A percentile compares a stretch with the other conserved stretches of the same genome.
These are phyloP conservation scores for Gopherus flavomarginatus DNA, from an alignment of 2,113 vertebrate species.

Conservation along the genomic window DNA sequence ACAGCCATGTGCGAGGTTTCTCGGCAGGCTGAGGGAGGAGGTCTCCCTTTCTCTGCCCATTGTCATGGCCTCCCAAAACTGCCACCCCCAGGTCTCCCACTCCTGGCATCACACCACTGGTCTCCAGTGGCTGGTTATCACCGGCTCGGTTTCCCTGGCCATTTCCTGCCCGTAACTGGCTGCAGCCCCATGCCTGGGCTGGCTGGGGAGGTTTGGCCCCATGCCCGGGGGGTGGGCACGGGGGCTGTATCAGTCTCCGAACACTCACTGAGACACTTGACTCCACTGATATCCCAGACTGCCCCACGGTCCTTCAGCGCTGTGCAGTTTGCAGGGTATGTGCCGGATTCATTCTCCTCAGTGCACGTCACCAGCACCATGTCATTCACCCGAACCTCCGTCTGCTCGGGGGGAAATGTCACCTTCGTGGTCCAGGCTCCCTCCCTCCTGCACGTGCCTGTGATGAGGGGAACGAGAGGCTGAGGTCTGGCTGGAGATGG, in stretches of 20 bases:
- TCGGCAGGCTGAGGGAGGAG: too few species aligned
- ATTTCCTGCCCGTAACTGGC: too few species aligned
- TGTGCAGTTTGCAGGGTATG: background rate
- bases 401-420: background rate
- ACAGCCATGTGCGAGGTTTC: too few species aligned
- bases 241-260: background rate
- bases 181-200: background rate
- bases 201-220: background rate
- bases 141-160: too few species aligned
- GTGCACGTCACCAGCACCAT: background rate
- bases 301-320: background rate
- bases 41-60: too few species aligned
- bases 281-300: background rate
- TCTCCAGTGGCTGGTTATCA: too few species aligned
- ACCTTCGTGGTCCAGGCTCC: background rate
- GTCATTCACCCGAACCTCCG: fast-evolving
- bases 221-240: too few species aligned
- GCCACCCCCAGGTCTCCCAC: too few species aligned
- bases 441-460: background rate
- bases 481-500: background rate
- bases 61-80: too few species aligned
- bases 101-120: too few species aligned
- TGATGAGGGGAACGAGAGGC: background rate
- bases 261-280: background rate
- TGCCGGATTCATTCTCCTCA: too few species aligned